Evolutionary conservation across 2,113 vertebrate genomes (phyloP).

Genomic region (Psilopsiagon aymara): DNA sequence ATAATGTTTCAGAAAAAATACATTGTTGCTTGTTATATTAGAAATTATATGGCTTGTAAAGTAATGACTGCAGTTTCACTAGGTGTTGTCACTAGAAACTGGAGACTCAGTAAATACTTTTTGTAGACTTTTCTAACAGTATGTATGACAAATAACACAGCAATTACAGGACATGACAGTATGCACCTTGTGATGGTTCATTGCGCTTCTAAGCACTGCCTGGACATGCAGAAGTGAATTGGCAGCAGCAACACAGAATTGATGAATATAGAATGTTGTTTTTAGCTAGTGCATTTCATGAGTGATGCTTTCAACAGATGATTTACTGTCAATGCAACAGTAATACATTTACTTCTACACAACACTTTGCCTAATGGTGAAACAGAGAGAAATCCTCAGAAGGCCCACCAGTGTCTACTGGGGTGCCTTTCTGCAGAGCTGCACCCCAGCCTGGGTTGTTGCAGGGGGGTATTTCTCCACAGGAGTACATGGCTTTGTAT

Average conservation of each 20-base stretch:
- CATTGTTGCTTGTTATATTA: neutral
- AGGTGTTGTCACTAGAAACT: conserved; percentile 1
- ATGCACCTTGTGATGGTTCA: neutral
- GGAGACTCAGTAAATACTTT: neutral
- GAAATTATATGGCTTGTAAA: conserved; percentile 21
- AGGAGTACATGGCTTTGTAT: neutral
- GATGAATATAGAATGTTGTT: neutral
- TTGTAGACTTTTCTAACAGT: neutral
- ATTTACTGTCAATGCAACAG: neutral
- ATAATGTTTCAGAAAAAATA: neutral
- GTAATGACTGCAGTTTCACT: conserved; percentile 8
- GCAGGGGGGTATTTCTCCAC: neutral
- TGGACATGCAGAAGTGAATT: neutral
- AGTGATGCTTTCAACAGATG: neutral
- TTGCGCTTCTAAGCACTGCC: neutral
- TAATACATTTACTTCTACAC: neutral
- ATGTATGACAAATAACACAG: neutral
- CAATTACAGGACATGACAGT: neutral
- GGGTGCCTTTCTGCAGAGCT: neutral
- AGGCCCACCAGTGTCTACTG: neutral
- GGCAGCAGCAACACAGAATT: neutral
- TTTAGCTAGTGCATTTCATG: neutral
- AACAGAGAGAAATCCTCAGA: neutral
- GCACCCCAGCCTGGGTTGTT: neutral
- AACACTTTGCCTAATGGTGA: neutral